A percentile compares a stretch with the other conserved stretches of the same genome.
These are phyloP conservation scores for Therioaphis trifolii DNA, from an alignment of 2,888 invertebrate genomes.

Conservation along the genomic window DNA sequence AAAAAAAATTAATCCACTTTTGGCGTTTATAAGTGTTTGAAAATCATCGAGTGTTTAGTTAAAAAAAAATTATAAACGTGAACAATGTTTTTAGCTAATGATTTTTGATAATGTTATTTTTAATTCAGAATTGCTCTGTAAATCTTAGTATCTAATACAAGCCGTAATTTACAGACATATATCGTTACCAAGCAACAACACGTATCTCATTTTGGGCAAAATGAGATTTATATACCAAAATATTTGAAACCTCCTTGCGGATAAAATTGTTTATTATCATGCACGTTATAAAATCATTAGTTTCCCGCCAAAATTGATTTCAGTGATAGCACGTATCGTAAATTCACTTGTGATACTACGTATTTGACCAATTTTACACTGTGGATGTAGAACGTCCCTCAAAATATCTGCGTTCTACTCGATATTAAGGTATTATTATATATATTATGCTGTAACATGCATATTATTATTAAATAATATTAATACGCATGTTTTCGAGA, in stretches of 20 bases:
- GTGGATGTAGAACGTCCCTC: not conserved
- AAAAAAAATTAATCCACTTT: too few relatives aligned
- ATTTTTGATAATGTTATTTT: too few relatives aligned
- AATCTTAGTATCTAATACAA: too few relatives aligned
- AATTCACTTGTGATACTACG: not conserved
- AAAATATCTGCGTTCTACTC: not conserved
- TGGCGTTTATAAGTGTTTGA: too few relatives aligned
- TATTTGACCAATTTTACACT: not conserved
- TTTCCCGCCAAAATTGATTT: slow-evolving; percentile 3
- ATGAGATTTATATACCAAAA: slow-evolving; percentile 9
- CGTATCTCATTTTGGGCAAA: slow-evolving; percentile 1
- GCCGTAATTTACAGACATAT: too few relatives aligned
- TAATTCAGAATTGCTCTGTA: too few relatives aligned
- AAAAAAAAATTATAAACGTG: too few relatives aligned
- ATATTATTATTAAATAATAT: too few relatives aligned
- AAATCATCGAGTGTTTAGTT: too few relatives aligned
- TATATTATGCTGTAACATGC: too few relatives aligned
- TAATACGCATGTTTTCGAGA: too few relatives aligned
- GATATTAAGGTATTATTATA: not conserved
- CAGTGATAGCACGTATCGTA: not conserved
- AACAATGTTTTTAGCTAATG: too few relatives aligned
- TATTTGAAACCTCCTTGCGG: not conserved
- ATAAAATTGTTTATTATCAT: slow-evolving; percentile 10
- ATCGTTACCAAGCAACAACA: slow-evolving; percentile 11
- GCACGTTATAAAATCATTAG: not conserved